These are phyloP conservation scores for Lemur catta DNA, from an alignment of 2,797 vertebrate species.

Conservation along the genomic window DNA sequence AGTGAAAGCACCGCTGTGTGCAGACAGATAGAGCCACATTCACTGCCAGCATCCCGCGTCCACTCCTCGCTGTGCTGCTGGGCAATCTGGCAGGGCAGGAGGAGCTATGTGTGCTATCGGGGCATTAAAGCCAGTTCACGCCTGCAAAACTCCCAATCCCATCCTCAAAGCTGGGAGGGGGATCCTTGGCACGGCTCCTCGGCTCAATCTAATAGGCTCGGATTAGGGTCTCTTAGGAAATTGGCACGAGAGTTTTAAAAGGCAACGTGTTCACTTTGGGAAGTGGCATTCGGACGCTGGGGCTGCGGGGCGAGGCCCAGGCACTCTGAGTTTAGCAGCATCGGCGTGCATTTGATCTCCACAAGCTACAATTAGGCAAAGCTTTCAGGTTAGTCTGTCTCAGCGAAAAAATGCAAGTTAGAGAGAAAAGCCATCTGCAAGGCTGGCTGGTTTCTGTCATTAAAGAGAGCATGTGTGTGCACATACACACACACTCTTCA, in stretches of 20 bases:
- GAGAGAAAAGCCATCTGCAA: conserved; percentile 67
- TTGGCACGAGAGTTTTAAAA: conserved; percentile 56
- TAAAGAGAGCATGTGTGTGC: not conserved
- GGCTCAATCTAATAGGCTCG: not conserved
- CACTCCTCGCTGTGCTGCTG: not conserved
- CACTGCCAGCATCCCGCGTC: not conserved
- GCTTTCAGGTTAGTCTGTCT: conserved; percentile 54
- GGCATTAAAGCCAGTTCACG: conserved; percentile 52
- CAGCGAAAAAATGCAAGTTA: conserved; percentile 69
- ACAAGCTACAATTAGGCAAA: conserved; percentile 40
- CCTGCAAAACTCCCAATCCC: not conserved
- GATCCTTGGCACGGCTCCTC: not conserved
- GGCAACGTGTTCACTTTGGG: conserved; percentile 42
- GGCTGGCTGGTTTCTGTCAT: conserved; percentile 10
- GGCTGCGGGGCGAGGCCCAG: conserved; percentile 38
- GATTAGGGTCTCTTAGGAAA: conserved; percentile 11
- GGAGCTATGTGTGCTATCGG: conserved; percentile 38
- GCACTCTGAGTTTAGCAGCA: conserved; percentile 47
- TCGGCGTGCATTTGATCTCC: not conserved
- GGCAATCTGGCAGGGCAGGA: not conserved
- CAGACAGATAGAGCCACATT: not conserved
- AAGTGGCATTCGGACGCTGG: conserved; percentile 47
- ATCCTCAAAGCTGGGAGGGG: not conserved
- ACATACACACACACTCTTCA: not conserved
- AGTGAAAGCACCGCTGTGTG: conserved; percentile 24